Evolutionary conservation across 2,113 vertebrate species (phyloP), one percentile per base, ranked within the genome.

Genomic region (human (Homo sapiens)): DNA sequence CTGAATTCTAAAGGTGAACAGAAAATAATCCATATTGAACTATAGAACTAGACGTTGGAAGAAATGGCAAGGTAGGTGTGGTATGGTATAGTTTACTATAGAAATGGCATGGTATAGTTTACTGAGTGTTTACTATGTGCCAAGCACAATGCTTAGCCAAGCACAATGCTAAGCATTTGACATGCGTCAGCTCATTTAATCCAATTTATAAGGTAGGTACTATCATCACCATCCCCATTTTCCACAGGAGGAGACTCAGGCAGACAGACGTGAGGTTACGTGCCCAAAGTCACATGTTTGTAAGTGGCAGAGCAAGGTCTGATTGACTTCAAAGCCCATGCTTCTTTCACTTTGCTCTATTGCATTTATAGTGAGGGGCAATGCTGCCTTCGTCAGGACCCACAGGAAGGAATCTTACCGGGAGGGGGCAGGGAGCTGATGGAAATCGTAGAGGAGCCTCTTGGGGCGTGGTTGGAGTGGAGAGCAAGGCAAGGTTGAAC

Each of bases 1-100:
- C 79, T 93, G 57, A 82, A 79, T 66, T 89, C 57, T 92, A 68
- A 90, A 96, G 48, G 27, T n/a, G 13, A 70, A 79, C 50, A 68
- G 83, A 38, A 85, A 64, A 35, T 52, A 86, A 81, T 70, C 59
- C 12, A 43, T 8, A 5, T 10, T 66, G 25, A 85, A 38, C 18
- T 32, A 4, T 18, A 70, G 43, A 72, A 48, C 50, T 48, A 40
- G 45, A 85, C 0, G 0, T 38, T 75, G 18, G 40, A 43, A 92
- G 84, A 43, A 89, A 59, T 25, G 23, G 18, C 6, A 59, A 55
- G 3, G 32, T 23, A 16, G 4, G 18, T 23, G n/a, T 40, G 40
- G 40, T 40, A 38, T 6, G 7, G 25, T 17, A 11, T 5, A 2
- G 5, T 55, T 38, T 43, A 45, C 8, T 66, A 40, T 4, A 40